Percentiles rank a stretch among this genome's conserved stretches.
Conservation (phyloP, 2,113 vertebrate genomes). For the Austrofundulus limnaeus region DNA sequence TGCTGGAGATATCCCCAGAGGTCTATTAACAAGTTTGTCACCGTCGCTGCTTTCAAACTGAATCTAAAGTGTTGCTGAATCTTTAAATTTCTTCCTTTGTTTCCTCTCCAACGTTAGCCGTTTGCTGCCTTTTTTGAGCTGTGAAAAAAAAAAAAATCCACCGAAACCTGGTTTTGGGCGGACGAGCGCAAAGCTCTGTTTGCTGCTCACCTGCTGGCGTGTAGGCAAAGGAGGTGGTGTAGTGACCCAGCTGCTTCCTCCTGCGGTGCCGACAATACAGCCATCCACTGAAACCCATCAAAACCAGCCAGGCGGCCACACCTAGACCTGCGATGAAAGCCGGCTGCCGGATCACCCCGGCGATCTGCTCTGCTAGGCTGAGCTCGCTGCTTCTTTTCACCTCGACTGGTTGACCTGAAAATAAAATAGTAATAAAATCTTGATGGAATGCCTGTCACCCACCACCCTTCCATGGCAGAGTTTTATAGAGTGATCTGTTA, state of each 20-base stretch:
- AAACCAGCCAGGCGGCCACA: constrained; percentile 86
- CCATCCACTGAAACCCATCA: constrained; percentile 87
- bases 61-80: constrained; percentile 6
- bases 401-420: constrained; percentile 54
- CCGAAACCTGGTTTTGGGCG: background rate
- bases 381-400: constrained; percentile 60
- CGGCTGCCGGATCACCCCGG: constrained; percentile 81
- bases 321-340: constrained; percentile 91
- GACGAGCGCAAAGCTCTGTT: background rate
- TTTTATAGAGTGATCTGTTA: background rate
- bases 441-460: no score
- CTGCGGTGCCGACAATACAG: constrained; percentile 88
- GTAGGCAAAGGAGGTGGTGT: constrained; percentile 93
- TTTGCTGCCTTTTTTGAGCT: background rate
- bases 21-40: constrained; percentile 39
- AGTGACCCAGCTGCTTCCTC: constrained; percentile 94
- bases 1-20: constrained; percentile 14
- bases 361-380: constrained; percentile 83
- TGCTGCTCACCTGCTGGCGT: constrained; percentile 83
- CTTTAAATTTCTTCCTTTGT: background rate
- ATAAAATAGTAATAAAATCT: no score
- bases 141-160: no score
- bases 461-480: no score
- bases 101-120: background rate
- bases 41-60: constrained; percentile 20